A percentile compares a stretch with the other conserved stretches of the same genome.
phyloP scores from a whole-genome alignment of 1,140 invertebrate species.

The Leptinotarsa defecta region DNA sequence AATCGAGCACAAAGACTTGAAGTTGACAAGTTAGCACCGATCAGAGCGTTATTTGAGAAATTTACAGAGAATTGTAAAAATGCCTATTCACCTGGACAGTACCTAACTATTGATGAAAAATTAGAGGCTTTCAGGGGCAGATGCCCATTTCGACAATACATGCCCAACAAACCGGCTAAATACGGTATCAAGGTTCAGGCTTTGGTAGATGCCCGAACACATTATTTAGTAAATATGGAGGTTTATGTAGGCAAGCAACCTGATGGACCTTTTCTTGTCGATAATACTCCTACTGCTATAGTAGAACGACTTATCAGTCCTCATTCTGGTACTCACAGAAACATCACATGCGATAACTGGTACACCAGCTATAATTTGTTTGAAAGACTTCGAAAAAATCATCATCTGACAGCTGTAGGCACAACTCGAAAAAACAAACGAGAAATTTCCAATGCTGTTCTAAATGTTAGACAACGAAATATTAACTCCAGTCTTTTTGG shows the following conservation, averaged over 20 bases:
- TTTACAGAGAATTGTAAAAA: conserved; percentile 41
- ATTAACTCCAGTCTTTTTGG: conserved; percentile 43
- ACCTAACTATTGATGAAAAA: conserved; percentile 51
- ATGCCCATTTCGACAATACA: conserved; percentile 53
- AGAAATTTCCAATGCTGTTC: conserved; percentile 49
- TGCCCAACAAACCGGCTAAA: conserved; percentile 54
- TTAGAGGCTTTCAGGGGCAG: conserved; percentile 49
- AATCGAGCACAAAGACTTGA: neutral
- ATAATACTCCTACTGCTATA: conserved; percentile 15
- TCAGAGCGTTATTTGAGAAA: conserved; percentile 49
- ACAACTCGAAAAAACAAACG: conserved; percentile 51
- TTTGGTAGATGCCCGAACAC: conserved; percentile 8
- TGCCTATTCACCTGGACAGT: conserved; percentile 33
- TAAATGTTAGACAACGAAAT: conserved; percentile 36
- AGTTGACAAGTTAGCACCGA: conserved; percentile 48
- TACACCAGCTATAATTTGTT: conserved; percentile 43
- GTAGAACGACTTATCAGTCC: conserved; percentile 38
- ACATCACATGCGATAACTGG: conserved; percentile 50
- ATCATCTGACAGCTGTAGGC: conserved; percentile 49
- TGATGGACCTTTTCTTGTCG: conserved; percentile 39
- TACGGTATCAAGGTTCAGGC: conserved; percentile 55
- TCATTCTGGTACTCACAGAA: conserved; percentile 44
- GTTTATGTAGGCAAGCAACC: conserved; percentile 50
- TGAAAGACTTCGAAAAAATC: conserved; percentile 34
- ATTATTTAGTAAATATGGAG: conserved; percentile 37